Evolutionary conservation across 30 jellyfish, hydroid and myxozoan species (phyloP).

Genomic region (Catostylus mosaicus): DNA sequence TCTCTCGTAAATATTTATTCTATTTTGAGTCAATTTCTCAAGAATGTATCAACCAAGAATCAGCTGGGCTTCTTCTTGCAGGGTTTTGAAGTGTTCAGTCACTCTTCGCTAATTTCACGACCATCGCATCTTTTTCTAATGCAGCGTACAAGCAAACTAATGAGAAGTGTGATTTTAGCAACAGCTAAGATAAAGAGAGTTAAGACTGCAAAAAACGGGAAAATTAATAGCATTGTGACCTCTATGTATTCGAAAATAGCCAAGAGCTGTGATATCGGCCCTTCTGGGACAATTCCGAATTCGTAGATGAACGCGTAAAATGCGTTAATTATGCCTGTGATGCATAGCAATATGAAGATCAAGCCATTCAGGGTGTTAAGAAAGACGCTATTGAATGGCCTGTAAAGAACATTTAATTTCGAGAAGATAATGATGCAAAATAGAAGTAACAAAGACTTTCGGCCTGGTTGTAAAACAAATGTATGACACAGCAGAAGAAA

Average conservation of each 20-base stretch:
- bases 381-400: conserved; percentile 3
- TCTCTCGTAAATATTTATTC: too few species aligned
- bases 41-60: too few species aligned
- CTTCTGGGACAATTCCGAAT: not conserved
- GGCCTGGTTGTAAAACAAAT: not conserved
- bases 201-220: not conserved
- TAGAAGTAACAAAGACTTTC: not conserved
- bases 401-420: not conserved
- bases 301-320: conserved; percentile 3
- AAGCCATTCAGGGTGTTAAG: not conserved
- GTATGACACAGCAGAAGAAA: not conserved
- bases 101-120: too few species aligned
- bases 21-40: too few species aligned
- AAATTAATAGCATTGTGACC: not conserved
- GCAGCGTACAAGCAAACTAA: not conserved
- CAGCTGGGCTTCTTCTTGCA: too few species aligned
- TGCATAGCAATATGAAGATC: not conserved
- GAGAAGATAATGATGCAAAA: not conserved
- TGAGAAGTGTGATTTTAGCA: not conserved
- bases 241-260: not conserved
- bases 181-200: not conserved
- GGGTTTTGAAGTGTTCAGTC: too few species aligned
- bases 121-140: too few species aligned
- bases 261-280: not conserved
- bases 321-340: not conserved